Evolutionary conservation across 2,797 vertebrate species (phyloP).

Genomic region (Apogon talboti): DNA sequence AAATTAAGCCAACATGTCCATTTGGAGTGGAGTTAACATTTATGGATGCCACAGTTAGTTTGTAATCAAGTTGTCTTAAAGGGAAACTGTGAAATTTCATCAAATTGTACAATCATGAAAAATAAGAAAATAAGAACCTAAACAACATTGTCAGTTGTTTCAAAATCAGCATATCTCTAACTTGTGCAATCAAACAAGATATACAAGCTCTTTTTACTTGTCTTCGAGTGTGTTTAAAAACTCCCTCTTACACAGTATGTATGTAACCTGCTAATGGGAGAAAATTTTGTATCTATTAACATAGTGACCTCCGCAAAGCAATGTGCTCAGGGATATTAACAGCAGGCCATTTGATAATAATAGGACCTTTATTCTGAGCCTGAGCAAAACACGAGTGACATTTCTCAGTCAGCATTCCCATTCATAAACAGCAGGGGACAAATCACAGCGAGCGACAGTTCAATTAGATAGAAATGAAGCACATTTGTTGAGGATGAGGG

Average conservation of each 20-base stretch:
- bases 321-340: conserved; percentile 64
- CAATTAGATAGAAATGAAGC: conserved; percentile 70
- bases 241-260: conserved; percentile 41
- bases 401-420: conserved; percentile 69
- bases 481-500: conserved; percentile 65
- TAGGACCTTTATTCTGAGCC: conserved; percentile 75
- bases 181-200: conserved; percentile 18
- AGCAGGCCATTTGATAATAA: conserved; percentile 67
- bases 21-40: conserved; percentile 62
- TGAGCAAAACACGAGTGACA: conserved; percentile 73
- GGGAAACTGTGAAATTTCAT: background rate
- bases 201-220: background rate
- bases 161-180: background rate
- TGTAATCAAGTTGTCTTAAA: conserved; percentile 1
- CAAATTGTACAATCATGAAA: no score
- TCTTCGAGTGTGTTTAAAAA: conserved; percentile 37
- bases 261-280: conserved; percentile 54
- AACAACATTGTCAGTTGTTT: background rate
- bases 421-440: conserved; percentile 73
- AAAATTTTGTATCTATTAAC: conserved; percentile 63
- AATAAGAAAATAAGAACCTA: no score
- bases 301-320: conserved; percentile 67
- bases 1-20: conserved; percentile 61
- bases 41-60: conserved; percentile 35
- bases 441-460: conserved; percentile 68